phyloP scores from a whole-genome alignment of 1,140 invertebrate species.

The Heliconius melpomene region DNA sequence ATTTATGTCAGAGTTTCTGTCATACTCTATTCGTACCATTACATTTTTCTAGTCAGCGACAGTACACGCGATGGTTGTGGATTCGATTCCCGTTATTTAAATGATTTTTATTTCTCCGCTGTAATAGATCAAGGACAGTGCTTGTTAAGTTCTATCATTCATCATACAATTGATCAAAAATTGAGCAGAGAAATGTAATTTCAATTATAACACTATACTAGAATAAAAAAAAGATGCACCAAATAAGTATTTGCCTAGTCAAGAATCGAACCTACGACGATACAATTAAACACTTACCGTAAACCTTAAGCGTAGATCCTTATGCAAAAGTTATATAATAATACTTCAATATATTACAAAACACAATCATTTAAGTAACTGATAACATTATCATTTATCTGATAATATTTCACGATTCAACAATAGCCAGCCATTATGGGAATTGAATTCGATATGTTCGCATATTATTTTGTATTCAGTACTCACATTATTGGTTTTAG shows the following conservation, averaged over 20 bases:
- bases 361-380: neutral
- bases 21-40: no score
- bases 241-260: neutral
- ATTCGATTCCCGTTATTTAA: no score
- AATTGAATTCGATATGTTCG: constrained; percentile 2
- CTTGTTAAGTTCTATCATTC: no score
- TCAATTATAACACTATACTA: no score
- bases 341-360: neutral
- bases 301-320: neutral
- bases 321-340: neutral
- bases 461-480: neutral
- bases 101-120: no score
- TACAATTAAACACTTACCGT: neutral
- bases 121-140: no score
- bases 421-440: constrained; percentile 1
- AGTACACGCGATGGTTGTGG: no score
- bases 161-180: no score
- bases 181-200: no score
- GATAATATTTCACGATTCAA: neutral
- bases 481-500: neutral
- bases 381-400: constrained; percentile 2
- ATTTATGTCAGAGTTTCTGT: no score
- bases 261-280: neutral
- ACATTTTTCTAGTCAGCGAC: no score
- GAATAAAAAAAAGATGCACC: neutral